A percentile compares a stretch with the other conserved stretches of the same genome.
phyloP scores from a whole-genome alignment of 2,113 vertebrate species.

The Microcebus lehilahytsara region DNA sequence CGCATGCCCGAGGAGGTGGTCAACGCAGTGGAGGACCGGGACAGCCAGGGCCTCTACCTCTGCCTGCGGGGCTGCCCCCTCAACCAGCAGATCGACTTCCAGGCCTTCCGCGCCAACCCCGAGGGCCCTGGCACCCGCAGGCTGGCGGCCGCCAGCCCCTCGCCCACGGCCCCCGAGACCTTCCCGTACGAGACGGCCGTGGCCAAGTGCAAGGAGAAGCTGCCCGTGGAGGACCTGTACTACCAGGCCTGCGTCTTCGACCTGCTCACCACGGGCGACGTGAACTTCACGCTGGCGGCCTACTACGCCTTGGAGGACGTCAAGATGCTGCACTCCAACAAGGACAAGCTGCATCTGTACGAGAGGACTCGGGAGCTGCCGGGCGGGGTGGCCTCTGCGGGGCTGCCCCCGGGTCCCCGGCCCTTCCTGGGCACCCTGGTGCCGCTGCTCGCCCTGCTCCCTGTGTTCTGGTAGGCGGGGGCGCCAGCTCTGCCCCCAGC shows the following conservation, averaged over 20 bases:
- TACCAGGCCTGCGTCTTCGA: slow-evolving; percentile 98
- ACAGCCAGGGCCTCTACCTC: slow-evolving; percentile 95
- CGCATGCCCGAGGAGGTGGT: slow-evolving; percentile 97
- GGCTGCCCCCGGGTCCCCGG: background rate
- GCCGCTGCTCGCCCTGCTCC: slow-evolving; percentile 76
- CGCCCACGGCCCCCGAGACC: slow-evolving; percentile 48
- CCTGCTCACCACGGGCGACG: slow-evolving; percentile 95
- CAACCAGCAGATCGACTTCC: slow-evolving; percentile 95
- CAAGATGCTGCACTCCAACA: slow-evolving; percentile 96
- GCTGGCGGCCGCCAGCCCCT: slow-evolving; percentile 61
- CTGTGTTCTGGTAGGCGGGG: slow-evolving; percentile 80
- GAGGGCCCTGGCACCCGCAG: slow-evolving; percentile 76
- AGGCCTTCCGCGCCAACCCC: slow-evolving; percentile 78
- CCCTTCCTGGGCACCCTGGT: slow-evolving; percentile 69
- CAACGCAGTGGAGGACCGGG: slow-evolving; percentile 92
- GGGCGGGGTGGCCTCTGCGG: slow-evolving; percentile 24
- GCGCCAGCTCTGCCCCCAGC: background rate
- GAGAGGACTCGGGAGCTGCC: slow-evolving; percentile 87
- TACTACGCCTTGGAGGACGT: slow-evolving; percentile 97
- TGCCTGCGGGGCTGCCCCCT: slow-evolving; percentile 95
- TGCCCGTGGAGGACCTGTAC: slow-evolving; percentile 97
- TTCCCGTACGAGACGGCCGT: slow-evolving; percentile 92
- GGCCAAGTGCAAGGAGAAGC: slow-evolving; percentile 94
- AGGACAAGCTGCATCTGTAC: slow-evolving; percentile 93
- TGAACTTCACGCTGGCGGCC: slow-evolving; percentile 98